phyloP scores from a whole-genome alignment of 1,140 invertebrate genomes.

The Oryzaephilus surinamensis region DNA sequence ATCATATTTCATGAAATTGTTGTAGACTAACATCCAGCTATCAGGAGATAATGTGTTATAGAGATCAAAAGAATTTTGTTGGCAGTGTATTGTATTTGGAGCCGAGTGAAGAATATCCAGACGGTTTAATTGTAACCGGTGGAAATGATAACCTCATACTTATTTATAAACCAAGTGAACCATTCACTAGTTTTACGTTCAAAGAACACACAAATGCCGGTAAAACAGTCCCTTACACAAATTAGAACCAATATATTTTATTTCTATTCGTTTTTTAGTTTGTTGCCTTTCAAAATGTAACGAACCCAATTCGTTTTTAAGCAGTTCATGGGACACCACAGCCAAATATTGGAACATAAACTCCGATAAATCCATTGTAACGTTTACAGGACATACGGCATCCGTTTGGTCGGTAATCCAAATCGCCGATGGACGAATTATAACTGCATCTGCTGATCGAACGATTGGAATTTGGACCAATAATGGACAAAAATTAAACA shows the following conservation, averaged over 20 bases:
- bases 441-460: slow-evolving; percentile 88
- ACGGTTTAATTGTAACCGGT: slow-evolving; percentile 76
- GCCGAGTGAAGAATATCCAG: slow-evolving; percentile 53
- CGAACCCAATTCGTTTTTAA: slow-evolving; percentile 47
- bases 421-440: slow-evolving; percentile 47
- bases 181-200: slow-evolving; percentile 56
- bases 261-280: slow-evolving; percentile 41
- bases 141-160: slow-evolving; percentile 80
- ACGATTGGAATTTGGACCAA: slow-evolving; percentile 73
- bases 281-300: slow-evolving; percentile 51
- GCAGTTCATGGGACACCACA: slow-evolving; percentile 86
- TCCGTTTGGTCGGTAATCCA: slow-evolving; percentile 83
- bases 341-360: slow-evolving; percentile 69
- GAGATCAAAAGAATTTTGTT: slow-evolving; percentile 79
- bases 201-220: slow-evolving; percentile 71
- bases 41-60: slow-evolving; percentile 53
- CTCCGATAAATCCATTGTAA: slow-evolving; percentile 38
- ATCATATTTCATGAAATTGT: slow-evolving; percentile 5
- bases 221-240: slow-evolving; percentile 18
- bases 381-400: slow-evolving; percentile 66
- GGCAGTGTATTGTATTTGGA: slow-evolving; percentile 65
- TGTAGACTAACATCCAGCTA: slow-evolving; percentile 25
- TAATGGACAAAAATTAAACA: slow-evolving; percentile 42
- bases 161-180: slow-evolving; percentile 54
- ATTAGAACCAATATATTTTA: background rate